A percentile compares a stretch with the other conserved stretches of the same genome.
phyloP scores from a whole-genome alignment of 2,888 invertebrate genomes.

The Agrilus cyanescens region DNA sequence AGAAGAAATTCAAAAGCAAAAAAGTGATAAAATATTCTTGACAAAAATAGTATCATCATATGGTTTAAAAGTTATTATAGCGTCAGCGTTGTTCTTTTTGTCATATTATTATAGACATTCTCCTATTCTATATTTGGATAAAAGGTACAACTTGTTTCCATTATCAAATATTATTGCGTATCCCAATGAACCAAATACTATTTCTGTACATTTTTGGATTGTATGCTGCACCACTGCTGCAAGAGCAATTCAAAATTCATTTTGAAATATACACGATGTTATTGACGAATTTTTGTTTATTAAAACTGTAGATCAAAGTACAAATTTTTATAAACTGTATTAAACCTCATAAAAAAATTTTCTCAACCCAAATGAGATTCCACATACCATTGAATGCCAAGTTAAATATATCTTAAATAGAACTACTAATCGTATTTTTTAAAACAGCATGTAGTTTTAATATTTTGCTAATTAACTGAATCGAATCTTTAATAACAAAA shows the following conservation, averaged over 20 bases:
- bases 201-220: conserved; percentile 43
- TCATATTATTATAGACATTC: conserved; percentile 35
- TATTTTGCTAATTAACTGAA: no score
- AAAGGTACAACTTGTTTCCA: conserved; percentile 35
- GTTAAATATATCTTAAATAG: no score
- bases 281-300: no score
- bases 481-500: no score
- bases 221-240: conserved; percentile 36
- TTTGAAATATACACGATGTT: no score
- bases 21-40: conserved; percentile 16
- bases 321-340: no score
- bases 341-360: no score
- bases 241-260: not conserved
- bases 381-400: no score
- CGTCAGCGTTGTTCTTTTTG: conserved; percentile 29
- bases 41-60: conserved; percentile 28
- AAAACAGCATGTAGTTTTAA: no score
- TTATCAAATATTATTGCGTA: conserved; percentile 38
- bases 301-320: no score
- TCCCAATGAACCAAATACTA: conserved; percentile 38
- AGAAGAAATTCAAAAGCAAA: conserved; percentile 28
- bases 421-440: no score
- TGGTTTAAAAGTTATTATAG: conserved; percentile 30
- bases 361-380: no score
- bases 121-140: conserved; percentile 36